Percentiles rank a stretch among this genome's conserved stretches.
phyloP scores from a whole-genome alignment of 2,113 vertebrate species.

The Takifugu bimaculatus region DNA sequence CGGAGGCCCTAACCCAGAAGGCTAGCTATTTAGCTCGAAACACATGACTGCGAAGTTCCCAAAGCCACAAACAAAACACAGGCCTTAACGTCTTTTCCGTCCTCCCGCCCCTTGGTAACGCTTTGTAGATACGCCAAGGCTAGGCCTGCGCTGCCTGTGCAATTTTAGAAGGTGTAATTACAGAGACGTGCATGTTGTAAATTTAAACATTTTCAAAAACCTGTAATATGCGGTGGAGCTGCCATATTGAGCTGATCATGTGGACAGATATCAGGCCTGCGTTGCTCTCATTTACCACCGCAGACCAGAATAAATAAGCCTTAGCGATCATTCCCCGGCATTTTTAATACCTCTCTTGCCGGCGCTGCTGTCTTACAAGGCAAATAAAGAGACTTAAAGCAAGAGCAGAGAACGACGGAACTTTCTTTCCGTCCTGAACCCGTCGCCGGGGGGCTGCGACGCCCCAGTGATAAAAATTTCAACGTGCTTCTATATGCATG shows the following conservation, averaged over 20 bases:
- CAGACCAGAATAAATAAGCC: conserved; percentile 17
- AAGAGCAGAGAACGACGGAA: background rate
- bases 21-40: conserved; percentile 50
- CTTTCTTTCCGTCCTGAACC: conserved; percentile 10
- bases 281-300: conserved; percentile 24
- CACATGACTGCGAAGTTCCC: conserved; percentile 32
- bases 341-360: background rate
- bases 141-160: conserved; percentile 55
- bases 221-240: conserved; percentile 57
- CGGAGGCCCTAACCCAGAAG: conserved; percentile 18
- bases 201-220: conserved; percentile 71
- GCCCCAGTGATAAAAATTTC: conserved; percentile 59
- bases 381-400: background rate
- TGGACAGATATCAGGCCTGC: conserved; percentile 36
- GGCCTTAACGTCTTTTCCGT: conserved; percentile 54
- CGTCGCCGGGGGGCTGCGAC: conserved; percentile 27
- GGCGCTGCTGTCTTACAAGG: background rate
- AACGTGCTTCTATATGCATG: conserved; percentile 64
- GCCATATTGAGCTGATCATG: conserved; percentile 57
- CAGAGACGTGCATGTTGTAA: conserved; percentile 55
- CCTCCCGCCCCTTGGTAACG: conserved; percentile 49
- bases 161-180: conserved; percentile 72
- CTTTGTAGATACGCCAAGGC: conserved; percentile 69
- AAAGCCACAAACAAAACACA: conserved; percentile 65
- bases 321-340: conserved; percentile 6